Evolutionary conservation across 2,888 invertebrate genomes (phyloP), one percentile per base, ranked within the genome.

Genomic region (Synanthedon formicaeformis): DNA sequence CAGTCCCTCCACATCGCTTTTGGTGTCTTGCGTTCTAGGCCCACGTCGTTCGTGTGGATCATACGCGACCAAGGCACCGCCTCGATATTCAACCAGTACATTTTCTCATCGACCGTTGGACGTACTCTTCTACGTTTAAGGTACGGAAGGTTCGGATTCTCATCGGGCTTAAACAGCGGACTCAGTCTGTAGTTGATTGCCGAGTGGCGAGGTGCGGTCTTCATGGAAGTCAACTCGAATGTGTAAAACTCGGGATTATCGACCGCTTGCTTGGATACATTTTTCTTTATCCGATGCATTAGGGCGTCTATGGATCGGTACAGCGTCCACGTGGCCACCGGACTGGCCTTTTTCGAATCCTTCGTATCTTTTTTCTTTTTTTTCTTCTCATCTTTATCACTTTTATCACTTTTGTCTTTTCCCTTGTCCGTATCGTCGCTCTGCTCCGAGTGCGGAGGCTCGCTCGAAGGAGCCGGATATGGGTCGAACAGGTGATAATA

Each of bases 401-500:
- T 51, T 51, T 6, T 53, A 4, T 54, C 5, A 62, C 27, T 40
- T 55, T 54, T 56, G 57, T 55, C 53, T 54, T 53, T 56, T 51
- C 41, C 45, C 51, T 27, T 51, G 16, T 16, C 41, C 54, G 10
- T 50, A 51, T 23, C 56, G 50, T 6, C 51, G 18, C 52, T 41
- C 14, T 14, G n/a, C 11, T 27, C 50, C 12, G 54, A 58, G 56
- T 50, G 50, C 0, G 58, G 57, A 1, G 65, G 66, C 0, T 71
- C 64, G 41, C 76, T 75, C 8, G 56, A 57, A 0, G 78, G 75
- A 5, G 87, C 76, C 1, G 78, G 69, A 60, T 91, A 91, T 0
- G 92, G 89, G 69, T 92, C 91, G 62, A 92, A 92, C 1, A 92
- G 65, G 63, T 92, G 91, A 59, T 79, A 91, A 53, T 73, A 85